Evolutionary conservation across 2,888 invertebrate species (phyloP).

Genomic region (Cephus spinipes): DNA sequence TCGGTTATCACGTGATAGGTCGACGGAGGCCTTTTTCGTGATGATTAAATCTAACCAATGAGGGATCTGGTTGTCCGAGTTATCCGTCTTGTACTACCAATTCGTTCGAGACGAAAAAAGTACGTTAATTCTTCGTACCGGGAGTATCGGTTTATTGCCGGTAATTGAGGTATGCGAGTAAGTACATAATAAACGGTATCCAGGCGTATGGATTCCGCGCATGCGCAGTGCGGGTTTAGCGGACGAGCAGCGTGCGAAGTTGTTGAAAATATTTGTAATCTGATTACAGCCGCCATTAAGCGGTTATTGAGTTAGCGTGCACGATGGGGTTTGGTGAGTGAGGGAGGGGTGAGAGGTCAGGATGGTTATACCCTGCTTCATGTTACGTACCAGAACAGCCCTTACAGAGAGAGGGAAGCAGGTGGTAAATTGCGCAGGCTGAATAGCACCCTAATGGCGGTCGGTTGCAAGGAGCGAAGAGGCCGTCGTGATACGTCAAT

Average conservation of each 20-base stretch:
- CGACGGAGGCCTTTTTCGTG: too few species aligned
- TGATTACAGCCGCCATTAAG: conserved; percentile 16
- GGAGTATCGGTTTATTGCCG: background rate
- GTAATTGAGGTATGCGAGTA: background rate
- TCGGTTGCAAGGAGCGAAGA: background rate
- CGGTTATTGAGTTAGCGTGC: conserved; percentile 16
- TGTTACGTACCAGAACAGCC: background rate
- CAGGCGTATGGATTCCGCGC: background rate
- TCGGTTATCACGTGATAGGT: too few species aligned
- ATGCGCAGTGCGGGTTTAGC: background rate
- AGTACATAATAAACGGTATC: background rate
- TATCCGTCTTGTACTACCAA: too few species aligned
- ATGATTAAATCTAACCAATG: too few species aligned
- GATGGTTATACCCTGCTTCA: background rate
- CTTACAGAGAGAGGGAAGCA: background rate
- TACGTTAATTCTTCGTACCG: background rate
- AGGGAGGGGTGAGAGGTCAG: background rate
- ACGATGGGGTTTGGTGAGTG: background rate
- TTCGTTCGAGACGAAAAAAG: background rate
- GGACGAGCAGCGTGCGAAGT: background rate
- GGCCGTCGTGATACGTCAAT: background rate
- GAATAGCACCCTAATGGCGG: background rate
- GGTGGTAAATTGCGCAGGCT: background rate
- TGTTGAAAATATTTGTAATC: conserved; percentile 20
- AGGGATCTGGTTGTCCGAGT: too few species aligned